Evolutionary conservation across 2,113 vertebrate species (phyloP).

Genomic region (Chaetorhynchus papuensis): DNA sequence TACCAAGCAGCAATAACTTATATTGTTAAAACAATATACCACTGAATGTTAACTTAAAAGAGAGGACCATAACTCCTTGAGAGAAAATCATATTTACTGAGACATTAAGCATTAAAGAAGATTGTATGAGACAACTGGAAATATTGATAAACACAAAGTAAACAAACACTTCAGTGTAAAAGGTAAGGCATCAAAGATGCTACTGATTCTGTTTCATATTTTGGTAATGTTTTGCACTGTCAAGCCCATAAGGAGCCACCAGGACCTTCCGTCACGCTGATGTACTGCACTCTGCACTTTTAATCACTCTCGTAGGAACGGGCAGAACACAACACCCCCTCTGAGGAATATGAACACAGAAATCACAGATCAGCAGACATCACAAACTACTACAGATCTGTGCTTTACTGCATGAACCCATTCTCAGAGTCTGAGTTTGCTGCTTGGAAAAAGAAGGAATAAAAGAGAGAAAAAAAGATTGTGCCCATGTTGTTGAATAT

Average conservation of each 20-base stretch:
- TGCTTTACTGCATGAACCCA: not conserved
- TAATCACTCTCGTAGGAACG: not conserved
- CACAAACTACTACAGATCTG: not conserved
- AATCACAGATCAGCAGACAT: not conserved
- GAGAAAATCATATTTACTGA: slow-evolving; percentile 35
- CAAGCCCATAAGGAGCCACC: not conserved
- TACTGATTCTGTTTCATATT: not conserved
- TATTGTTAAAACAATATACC: not conserved
- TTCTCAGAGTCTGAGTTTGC: not conserved
- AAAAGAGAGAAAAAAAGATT: not conserved
- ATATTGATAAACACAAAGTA: not conserved
- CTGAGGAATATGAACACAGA: not conserved
- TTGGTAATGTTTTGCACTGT: not conserved
- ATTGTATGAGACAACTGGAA: not conserved
- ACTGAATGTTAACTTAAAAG: slow-evolving; percentile 33
- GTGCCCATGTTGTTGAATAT: not conserved
- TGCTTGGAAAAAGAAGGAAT: not conserved
- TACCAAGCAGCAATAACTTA: not conserved
- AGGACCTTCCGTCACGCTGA: not conserved
- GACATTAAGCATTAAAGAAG: not conserved
- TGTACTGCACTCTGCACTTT: not conserved
- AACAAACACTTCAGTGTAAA: not conserved
- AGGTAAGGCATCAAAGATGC: not conserved
- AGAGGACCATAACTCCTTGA: slow-evolving; percentile 10
- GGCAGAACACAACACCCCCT: not conserved